Percentiles rank a stretch among this genome's conserved stretches.
These are phyloP conservation scores for Dromococcyx pavoninus DNA, from an alignment of 2,797 vertebrate genomes.

Conservation along the genomic window DNA sequence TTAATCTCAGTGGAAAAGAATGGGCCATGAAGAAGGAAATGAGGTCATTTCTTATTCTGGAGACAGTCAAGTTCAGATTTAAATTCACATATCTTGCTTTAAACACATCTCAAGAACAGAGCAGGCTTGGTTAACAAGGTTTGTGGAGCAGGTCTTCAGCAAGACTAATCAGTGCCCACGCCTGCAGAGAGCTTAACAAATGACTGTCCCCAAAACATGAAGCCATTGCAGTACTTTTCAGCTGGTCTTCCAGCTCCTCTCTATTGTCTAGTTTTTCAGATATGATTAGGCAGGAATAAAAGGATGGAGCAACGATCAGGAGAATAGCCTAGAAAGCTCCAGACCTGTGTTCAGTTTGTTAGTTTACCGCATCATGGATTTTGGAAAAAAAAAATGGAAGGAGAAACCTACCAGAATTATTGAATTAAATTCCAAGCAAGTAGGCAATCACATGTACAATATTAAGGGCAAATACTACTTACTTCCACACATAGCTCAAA, in stretches of 20 bases:
- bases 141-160: not conserved
- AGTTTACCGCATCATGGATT: not conserved
- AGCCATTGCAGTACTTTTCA: not conserved
- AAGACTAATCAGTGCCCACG: not conserved
- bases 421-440: not conserved
- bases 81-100: not conserved
- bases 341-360: not conserved
- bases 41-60: not conserved
- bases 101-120: not conserved
- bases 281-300: not conserved
- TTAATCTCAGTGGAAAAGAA: conserved; percentile 20
- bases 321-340: not conserved
- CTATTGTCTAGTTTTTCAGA: not conserved
- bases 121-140: not conserved
- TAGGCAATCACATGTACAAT: not conserved
- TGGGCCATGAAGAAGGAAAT: not conserved
- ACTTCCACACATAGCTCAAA: not conserved
- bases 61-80: not conserved
- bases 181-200: not conserved
- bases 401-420: not conserved
- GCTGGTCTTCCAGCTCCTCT: not conserved
- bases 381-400: not conserved
- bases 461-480: not conserved
- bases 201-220: not conserved
- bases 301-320: not conserved